These are phyloP conservation scores for Epinephelus coioides DNA, from an alignment of 2,797 vertebrate genomes.

Conservation along the genomic window DNA sequence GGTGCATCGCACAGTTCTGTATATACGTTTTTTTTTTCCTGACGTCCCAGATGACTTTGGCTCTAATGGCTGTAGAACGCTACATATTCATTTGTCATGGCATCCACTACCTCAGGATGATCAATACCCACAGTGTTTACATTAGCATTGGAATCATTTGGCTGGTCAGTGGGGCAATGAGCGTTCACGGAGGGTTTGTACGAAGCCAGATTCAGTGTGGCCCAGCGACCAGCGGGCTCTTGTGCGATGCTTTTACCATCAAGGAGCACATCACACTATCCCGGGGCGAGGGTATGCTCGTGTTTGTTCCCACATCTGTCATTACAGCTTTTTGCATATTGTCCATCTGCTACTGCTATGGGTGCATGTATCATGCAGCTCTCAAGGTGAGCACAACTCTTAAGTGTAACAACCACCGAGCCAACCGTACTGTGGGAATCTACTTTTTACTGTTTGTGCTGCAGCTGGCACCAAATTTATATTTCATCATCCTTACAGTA, in stretches of 20 bases:
- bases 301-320: constrained; percentile 26
- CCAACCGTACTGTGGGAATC: constrained; percentile 20
- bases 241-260: constrained; percentile 14
- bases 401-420: not conserved
- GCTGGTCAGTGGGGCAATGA: constrained; percentile 19
- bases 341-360: constrained; percentile 43
- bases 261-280: constrained; percentile 23
- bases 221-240: constrained; percentile 16
- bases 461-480: not conserved
- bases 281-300: not conserved
- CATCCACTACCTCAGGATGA: constrained; percentile 19
- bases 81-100: constrained; percentile 36
- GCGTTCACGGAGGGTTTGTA: constrained; percentile 10
- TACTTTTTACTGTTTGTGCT: constrained; percentile 24
- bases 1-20: constrained; percentile 19
- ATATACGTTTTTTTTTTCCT: constrained; percentile 8
- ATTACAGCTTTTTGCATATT: constrained; percentile 20
- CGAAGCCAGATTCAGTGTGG: constrained; percentile 7
- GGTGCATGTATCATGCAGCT: constrained; percentile 21
- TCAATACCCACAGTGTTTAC: not conserved
- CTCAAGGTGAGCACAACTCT: constrained; percentile 6
- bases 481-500: not conserved
- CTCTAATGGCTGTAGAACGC: constrained; percentile 20
- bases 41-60: constrained; percentile 10
- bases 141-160: constrained; percentile 6